These are phyloP conservation scores for Siniperca chuatsi DNA, from an alignment of 2,113 vertebrate species.

Conservation along the genomic window DNA sequence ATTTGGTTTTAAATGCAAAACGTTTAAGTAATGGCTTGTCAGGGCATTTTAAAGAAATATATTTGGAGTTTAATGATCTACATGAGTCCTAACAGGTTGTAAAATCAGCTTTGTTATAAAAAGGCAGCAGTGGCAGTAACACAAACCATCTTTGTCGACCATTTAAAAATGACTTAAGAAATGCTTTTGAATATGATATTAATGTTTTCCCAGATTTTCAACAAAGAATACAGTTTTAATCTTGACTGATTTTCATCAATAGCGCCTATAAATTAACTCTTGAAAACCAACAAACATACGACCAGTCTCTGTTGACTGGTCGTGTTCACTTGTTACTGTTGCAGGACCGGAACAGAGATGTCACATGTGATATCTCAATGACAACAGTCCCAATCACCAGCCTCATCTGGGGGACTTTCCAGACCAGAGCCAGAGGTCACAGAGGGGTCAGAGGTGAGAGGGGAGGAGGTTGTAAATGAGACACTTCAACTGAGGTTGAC, in stretches of 20 bases:
- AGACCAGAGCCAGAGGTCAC: conserved; percentile 52
- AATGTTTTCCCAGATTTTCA: background rate
- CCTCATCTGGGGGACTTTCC: conserved; percentile 53
- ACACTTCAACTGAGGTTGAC: conserved; percentile 79
- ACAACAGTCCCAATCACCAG: conserved; percentile 47
- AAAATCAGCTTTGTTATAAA: conserved; percentile 53
- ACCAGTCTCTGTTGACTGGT: conserved; percentile 1
- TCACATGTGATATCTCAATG: conserved; percentile 65
- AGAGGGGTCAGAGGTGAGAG: conserved; percentile 73
- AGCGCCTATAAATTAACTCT: background rate
- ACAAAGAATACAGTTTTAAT: background rate
- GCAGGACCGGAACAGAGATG: conserved; percentile 50
- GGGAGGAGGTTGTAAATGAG: conserved; percentile 74
- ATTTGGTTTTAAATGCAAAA: conserved; percentile 66
- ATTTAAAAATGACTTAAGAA: background rate
- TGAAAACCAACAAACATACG: background rate
- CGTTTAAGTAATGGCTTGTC: conserved; percentile 53
- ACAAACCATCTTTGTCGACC: background rate
- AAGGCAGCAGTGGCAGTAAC: background rate
- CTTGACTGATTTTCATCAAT: background rate
- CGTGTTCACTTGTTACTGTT: conserved; percentile 43
- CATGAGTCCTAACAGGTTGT: conserved; percentile 46
- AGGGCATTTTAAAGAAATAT: conserved; percentile 45
- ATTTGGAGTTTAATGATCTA: conserved; percentile 43
- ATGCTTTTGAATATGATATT: background rate